These are phyloP conservation scores for Andinoacara biseriatus DNA, from an alignment of 2,113 vertebrate species.

Conservation along the genomic window DNA sequence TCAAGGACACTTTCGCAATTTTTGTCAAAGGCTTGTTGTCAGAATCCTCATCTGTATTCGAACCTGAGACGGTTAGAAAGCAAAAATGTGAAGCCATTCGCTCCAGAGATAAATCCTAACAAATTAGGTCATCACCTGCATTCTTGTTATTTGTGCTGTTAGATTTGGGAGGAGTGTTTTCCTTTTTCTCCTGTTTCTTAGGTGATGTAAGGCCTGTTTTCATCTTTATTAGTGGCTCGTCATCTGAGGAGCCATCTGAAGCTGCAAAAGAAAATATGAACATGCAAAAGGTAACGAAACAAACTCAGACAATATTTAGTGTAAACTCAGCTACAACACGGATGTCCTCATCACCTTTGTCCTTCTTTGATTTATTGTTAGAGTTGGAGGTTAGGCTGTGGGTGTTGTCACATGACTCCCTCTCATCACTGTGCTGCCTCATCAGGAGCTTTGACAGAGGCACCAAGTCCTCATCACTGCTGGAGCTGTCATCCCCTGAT, in stretches of 20 bases:
- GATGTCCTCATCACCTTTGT: constrained; percentile 17
- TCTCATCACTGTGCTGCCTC: constrained; percentile 12
- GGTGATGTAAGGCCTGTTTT: background rate
- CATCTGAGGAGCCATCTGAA: constrained; percentile 56
- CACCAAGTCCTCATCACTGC: constrained; percentile 48
- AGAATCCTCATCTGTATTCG: constrained; percentile 31
- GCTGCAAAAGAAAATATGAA: background rate
- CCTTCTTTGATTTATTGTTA: constrained; percentile 8
- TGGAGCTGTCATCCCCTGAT: constrained; percentile 33
- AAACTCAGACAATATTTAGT: background rate
- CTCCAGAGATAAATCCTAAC: background rate
- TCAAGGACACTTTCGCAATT: constrained; percentile 26
- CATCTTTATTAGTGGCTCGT: constrained; percentile 51
- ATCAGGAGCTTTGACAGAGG: constrained; percentile 41
- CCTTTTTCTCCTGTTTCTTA: constrained; percentile 29
- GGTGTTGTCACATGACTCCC: constrained; percentile 5
- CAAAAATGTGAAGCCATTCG: background rate
- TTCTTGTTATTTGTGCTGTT: constrained; percentile 40
- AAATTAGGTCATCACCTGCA: constrained; percentile 1
- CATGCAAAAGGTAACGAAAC: background rate
- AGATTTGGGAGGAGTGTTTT: constrained; percentile 10
- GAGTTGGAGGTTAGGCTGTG: background rate
- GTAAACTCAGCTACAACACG: background rate
- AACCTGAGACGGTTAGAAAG: background rate
- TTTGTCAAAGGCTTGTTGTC: constrained; percentile 54